Evolutionary conservation across 2,888 invertebrate species (phyloP).

Genomic region (Sinopyrophorus schimmeli): DNA sequence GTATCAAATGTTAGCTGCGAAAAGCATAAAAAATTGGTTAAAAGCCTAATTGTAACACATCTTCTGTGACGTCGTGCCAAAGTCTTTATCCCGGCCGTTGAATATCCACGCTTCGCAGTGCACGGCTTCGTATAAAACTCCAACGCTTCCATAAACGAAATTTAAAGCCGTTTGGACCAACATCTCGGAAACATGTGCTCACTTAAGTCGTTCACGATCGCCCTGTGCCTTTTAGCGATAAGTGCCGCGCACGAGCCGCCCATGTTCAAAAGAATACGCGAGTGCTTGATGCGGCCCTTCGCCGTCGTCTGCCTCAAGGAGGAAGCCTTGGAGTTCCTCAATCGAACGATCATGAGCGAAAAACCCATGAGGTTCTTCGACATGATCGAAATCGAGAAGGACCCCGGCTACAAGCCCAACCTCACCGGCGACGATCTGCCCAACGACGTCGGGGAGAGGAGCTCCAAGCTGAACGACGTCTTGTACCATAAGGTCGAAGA

Average conservation of each 20-base stretch:
- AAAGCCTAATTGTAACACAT: conserved; percentile 30
- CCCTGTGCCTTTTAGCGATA: background rate
- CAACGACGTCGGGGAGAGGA: conserved; percentile 59
- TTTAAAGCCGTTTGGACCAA: conserved; percentile 3
- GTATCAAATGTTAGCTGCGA: conserved; percentile 25
- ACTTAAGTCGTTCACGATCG: background rate
- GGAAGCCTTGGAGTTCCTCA: conserved; percentile 51
- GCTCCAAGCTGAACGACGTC: conserved; percentile 55
- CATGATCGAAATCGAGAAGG: conserved; percentile 48
- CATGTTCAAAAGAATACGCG: conserved; percentile 34
- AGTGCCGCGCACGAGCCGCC: conserved; percentile 9
- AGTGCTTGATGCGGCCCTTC: conserved; percentile 49
- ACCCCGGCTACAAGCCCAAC: conserved; percentile 48
- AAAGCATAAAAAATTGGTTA: conserved; percentile 27
- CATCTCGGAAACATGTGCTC: conserved; percentile 9
- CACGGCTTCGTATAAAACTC: conserved; percentile 34
- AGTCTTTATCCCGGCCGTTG: conserved; percentile 35
- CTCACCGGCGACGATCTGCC: conserved; percentile 57
- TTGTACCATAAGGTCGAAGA: conserved; percentile 53
- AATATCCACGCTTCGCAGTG: conserved; percentile 38
- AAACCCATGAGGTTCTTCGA: conserved; percentile 48
- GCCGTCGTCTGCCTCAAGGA: conserved; percentile 55
- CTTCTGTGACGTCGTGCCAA: conserved; percentile 39
- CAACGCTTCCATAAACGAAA: conserved; percentile 12
- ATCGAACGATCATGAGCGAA: conserved; percentile 53